A percentile compares a stretch with the other conserved stretches of the same genome.
These are phyloP conservation scores for Diadumene lineata DNA, from an alignment of 92 coral and sea anemone genomes.

Conservation along the genomic window DNA sequence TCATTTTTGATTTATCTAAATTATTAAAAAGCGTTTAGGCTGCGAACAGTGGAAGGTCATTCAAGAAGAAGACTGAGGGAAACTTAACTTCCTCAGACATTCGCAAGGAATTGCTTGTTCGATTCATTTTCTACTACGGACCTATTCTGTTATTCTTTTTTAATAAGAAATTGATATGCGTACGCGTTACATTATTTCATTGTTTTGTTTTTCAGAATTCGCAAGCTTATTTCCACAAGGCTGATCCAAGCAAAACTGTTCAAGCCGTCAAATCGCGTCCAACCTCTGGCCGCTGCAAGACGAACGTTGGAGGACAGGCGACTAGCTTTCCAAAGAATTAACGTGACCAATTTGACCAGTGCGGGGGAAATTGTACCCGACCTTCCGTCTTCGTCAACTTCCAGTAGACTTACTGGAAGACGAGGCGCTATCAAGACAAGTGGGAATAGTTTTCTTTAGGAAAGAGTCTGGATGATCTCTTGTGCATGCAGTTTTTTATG, in stretches of 20 bases:
- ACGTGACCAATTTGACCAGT: not conserved
- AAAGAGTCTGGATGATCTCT: too few species aligned
- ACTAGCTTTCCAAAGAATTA: not conserved
- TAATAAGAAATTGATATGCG: too few species aligned
- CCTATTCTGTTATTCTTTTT: too few species aligned
- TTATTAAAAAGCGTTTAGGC: too few species aligned
- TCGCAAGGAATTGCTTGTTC: too few species aligned
- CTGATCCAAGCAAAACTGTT: not conserved
- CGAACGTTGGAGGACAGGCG: not conserved
- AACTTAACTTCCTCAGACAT: too few species aligned
- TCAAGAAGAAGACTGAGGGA: too few species aligned
- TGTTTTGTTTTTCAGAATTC: not conserved
- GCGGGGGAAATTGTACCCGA: not conserved
- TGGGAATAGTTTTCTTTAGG: not conserved
- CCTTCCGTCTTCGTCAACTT: not conserved
- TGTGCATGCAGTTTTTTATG: too few species aligned
- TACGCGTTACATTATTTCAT: too few species aligned
- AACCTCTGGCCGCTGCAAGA: not conserved
- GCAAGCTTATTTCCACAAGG: not conserved
- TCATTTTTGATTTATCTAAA: too few species aligned
- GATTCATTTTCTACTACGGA: too few species aligned
- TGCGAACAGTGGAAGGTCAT: too few species aligned
- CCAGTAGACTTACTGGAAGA: not conserved
- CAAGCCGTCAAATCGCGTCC: not conserved
- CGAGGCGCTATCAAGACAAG: not conserved